Evolutionary conservation across 2,797 vertebrate species (phyloP), one percentile per base, ranked within the genome.

Genomic region (Poecilia wingei): DNA sequence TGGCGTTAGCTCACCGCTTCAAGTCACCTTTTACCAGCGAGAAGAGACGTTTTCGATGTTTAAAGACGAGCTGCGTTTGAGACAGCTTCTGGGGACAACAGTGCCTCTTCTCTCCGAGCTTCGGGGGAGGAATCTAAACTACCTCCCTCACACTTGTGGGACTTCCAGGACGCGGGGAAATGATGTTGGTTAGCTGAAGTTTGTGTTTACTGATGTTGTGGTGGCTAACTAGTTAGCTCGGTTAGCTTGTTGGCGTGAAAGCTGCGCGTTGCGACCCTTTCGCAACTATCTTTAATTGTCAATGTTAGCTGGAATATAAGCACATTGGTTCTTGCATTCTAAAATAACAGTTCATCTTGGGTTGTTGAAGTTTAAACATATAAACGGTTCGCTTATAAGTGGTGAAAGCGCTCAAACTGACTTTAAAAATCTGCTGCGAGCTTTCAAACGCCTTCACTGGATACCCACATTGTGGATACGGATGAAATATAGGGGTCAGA

Each of bases 201-300:
- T 91, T 89, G 82, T 89, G 79, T 90, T 92, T 86, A 86, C 82
- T 90, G 88, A 68, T 81, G 84, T 86, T 86, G 69, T 45, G 57
- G 76, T 66, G 88, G 86, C 85, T 92, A 89, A 90, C 90, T 87
- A 80, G 83, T 77, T 93, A 83, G 92, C 88, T 78, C 80, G 82
- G 89, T 90, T 93, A 92, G 93, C 93, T 53, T 87, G 83, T 77
- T 92, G 91, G 92, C 91, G 72, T 74, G 72, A 84, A 83, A 86
- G 83, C 82, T 84, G 79, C 79, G 85, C 76, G 61, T 77, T 61
- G 80, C 33, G 72, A 77, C 77, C 39, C 46, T 68, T 70, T 71
- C 43, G 53, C 78, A 51, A 25, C 78, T 14, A 66, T 53, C 20
- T 0, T 1, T 75, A 79, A 59, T 74, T 22, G 43, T 59, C 77